Conservation (phyloP, 92 coral and sea anemone genomes). For the Zoanthus sociatus region DNA sequence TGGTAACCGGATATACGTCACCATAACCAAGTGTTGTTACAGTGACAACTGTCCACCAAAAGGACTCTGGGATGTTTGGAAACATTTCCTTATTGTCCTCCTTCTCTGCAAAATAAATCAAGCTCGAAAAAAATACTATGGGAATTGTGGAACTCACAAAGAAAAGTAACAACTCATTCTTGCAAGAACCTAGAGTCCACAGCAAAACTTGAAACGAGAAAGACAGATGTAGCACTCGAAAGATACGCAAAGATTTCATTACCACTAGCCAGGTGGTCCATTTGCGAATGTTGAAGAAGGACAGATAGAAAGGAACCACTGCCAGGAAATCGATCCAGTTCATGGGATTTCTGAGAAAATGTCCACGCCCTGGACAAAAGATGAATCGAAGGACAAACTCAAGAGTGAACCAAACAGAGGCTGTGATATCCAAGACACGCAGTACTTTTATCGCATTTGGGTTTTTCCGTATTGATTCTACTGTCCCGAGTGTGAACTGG, state of each 20-base stretch:
- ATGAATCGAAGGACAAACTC: constrained; percentile 84
- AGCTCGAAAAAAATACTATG: constrained; percentile 88
- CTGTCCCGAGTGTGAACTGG: constrained; percentile 93
- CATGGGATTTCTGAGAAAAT: constrained; percentile 83
- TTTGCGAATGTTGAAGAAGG: constrained; percentile 67
- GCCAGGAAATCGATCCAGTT: constrained; percentile 94
- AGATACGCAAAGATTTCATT: constrained; percentile 83
- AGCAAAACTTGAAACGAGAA: constrained; percentile 93
- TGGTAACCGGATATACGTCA: constrained; percentile 93
- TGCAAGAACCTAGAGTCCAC: constrained; percentile 90
- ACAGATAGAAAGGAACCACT: constrained; percentile 83
- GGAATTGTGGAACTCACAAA: constrained; percentile 91
- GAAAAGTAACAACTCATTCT: constrained; percentile 87
- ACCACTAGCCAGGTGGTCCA: constrained; percentile 87
- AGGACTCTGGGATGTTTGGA: constrained; percentile 93
- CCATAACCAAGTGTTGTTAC: constrained; percentile 98
- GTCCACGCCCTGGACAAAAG: constrained; percentile 78
- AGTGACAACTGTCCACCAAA: constrained; percentile 99
- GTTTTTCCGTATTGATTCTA: constrained; percentile 70
- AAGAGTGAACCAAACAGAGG: constrained; percentile 92
- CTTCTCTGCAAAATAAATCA: constrained; percentile 93
- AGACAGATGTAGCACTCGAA: constrained; percentile 86
- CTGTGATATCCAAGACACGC: constrained; percentile 69
- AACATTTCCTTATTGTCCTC: constrained; percentile 88
- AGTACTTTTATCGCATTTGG: constrained; percentile 62